Evolutionary conservation across 2,113 vertebrate species (phyloP).

Genomic region (Hippocampus guttulatus): DNA sequence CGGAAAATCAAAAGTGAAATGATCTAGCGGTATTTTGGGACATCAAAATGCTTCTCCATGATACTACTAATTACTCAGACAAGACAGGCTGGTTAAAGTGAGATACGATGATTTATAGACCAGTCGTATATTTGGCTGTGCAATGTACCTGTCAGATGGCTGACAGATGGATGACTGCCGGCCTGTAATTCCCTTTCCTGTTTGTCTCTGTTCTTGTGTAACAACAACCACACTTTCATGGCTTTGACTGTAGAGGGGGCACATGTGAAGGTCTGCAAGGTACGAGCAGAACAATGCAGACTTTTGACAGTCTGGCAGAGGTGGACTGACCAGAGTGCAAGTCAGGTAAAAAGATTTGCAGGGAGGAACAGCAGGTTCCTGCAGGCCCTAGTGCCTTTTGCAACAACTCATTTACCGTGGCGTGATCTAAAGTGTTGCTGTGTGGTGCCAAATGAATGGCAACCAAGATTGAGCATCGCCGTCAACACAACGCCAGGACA

Average conservation of each 20-base stretch:
- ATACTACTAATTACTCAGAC: conserved; percentile 69
- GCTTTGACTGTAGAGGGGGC: conserved; percentile 56
- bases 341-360: background rate
- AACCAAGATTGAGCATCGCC: conserved; percentile 35
- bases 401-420: conserved; percentile 33
- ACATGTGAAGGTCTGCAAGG: conserved; percentile 15
- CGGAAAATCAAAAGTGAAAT: conserved; percentile 70
- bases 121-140: conserved; percentile 62
- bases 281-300: conserved; percentile 18
- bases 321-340: conserved; percentile 27
- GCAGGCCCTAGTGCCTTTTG: conserved; percentile 48
- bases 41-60: conserved; percentile 57
- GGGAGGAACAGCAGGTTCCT: conserved; percentile 41
- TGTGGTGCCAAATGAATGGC: conserved; percentile 44
- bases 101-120: conserved; percentile 64
- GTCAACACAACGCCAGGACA: conserved; percentile 35
- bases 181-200: conserved; percentile 66
- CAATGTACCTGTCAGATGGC: conserved; percentile 66
- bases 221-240: conserved; percentile 53
- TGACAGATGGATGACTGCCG: conserved; percentile 67
- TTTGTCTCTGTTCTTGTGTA: conserved; percentile 52
- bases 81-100: conserved; percentile 66
- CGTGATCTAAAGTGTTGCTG: conserved; percentile 35
- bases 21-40: conserved; percentile 65
- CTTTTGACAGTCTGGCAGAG: conserved; percentile 16